A percentile compares a stretch with the other conserved stretches of the same genome.
Conservation (phyloP, 2,113 vertebrate species). For the Oxyura jamaicensis region DNA sequence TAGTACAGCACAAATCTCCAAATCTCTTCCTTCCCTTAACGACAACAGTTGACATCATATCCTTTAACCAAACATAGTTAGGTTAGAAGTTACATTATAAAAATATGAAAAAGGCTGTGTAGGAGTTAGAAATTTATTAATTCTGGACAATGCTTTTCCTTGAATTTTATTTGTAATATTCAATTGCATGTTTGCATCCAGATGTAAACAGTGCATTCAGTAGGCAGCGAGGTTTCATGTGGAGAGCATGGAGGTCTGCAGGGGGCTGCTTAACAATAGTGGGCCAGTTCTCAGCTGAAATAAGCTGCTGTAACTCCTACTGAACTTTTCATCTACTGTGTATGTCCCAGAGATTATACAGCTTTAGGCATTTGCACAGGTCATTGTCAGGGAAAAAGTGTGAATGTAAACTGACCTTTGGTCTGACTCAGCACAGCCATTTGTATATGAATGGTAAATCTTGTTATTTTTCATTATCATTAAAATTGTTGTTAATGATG, state of each 20-base stretch:
- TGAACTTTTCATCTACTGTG: background rate
- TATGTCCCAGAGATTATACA: background rate
- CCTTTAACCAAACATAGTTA: background rate
- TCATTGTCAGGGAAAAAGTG: background rate
- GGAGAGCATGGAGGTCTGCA: background rate
- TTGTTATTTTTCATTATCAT: background rate
- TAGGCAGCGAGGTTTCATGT: background rate
- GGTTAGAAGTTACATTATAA: background rate
- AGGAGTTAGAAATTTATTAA: background rate
- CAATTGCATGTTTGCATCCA: background rate
- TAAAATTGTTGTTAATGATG: background rate
- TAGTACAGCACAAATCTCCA: background rate
- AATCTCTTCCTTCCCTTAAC: background rate
- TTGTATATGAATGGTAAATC: background rate
- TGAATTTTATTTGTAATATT: background rate
- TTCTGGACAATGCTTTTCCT: fast-evolving
- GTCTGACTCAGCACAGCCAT: background rate
- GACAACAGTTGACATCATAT: no score
- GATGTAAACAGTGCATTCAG: background rate
- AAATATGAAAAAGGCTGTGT: background rate
- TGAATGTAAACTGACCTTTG: background rate
- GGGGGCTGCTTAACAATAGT: background rate
- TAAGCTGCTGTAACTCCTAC: background rate
- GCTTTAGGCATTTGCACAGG: background rate
- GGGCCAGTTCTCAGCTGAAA: slow-evolving; percentile 3